These are phyloP conservation scores for Carlito syrichta DNA, from an alignment of 2,113 vertebrate species.

Conservation along the genomic window DNA sequence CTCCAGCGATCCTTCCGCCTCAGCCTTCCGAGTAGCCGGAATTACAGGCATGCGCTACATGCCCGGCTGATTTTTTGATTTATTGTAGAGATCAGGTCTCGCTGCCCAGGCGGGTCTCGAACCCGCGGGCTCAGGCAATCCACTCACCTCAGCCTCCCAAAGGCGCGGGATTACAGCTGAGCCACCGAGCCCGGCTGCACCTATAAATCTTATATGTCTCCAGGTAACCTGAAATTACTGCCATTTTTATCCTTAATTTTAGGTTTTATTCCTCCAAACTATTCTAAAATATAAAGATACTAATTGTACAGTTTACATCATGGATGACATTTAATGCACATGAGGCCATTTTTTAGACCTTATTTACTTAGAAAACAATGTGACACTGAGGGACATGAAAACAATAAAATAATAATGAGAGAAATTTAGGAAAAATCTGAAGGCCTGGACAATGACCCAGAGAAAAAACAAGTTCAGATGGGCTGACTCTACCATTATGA, in stretches of 20 bases:
- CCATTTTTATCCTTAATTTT: neutral
- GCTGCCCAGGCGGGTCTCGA: too few relatives aligned
- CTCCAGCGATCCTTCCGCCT: too few relatives aligned
- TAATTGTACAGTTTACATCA: neutral
- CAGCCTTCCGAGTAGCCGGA: too few relatives aligned
- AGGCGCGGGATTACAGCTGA: too few relatives aligned
- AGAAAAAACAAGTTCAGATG: neutral
- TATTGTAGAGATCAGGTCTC: too few relatives aligned
- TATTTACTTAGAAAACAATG: neutral
- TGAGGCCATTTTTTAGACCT: neutral
- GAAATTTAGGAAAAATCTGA: neutral
- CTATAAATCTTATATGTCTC: neutral
- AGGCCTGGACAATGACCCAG: neutral
- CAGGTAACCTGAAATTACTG: neutral
- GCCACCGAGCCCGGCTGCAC: too few relatives aligned
- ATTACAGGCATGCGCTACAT: too few relatives aligned
- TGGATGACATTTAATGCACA: neutral
- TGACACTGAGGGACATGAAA: neutral
- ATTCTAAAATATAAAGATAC: neutral
- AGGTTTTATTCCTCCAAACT: neutral
- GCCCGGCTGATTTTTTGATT: too few relatives aligned
- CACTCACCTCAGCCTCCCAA: too few relatives aligned
- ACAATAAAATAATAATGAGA: neutral
- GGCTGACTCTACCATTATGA: neutral
- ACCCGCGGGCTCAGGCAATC: too few relatives aligned